Base-by-base conservation (phyloP, 2,113 vertebrate species). In the Seriola dumerili region DNA sequence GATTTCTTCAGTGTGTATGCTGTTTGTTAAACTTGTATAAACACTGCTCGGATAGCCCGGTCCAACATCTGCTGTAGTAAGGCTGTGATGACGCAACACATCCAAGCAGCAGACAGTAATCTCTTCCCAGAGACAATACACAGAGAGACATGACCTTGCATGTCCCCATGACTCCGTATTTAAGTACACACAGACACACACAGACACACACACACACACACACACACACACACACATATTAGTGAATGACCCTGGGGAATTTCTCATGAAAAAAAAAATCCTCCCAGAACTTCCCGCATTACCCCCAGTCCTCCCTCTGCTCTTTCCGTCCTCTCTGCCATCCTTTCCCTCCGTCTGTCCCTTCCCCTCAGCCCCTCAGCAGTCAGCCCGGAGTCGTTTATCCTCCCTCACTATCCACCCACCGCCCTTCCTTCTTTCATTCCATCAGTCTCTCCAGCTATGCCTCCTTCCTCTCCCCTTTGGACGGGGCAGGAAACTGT, bases 71-170 rank as follows among this genome's bases (percentile, higher is more conserved):
- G 76, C 69, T 34, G 80, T 62, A 75, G 81, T 75, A 68, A n/a
- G 67, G 17, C 58, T 57, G 65, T 6, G 74, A 70, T 90, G 87
- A 91, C 71, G 72, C 83, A 90, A 85, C 87, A 38, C 67, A 25
- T 76, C 77, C 73, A 44, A 72, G 73, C 63, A 83, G 84, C 75
- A 72, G 86, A 83, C 80, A 17, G 48, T 52, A 66, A 89, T 89
- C 86, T 84, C 85, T 86, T 86, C 84, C 78, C 80, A 78, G 84
- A 88, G 69, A 91, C 69, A 72, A 86, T 70, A 78, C 90, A 85
- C 77, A 83, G 50, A 76, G 55, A 91, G 81, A 85, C 32, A 25
- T 85, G 89, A 90, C 86, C 89, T 89, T 71, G 66, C 66, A 66
- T 80, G 76, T 78, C 85, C 83, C 84, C 4, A 2, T 46, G 76